Conservation (phyloP, 2,888 invertebrate genomes). For the Acrobasis repandana region DNA sequence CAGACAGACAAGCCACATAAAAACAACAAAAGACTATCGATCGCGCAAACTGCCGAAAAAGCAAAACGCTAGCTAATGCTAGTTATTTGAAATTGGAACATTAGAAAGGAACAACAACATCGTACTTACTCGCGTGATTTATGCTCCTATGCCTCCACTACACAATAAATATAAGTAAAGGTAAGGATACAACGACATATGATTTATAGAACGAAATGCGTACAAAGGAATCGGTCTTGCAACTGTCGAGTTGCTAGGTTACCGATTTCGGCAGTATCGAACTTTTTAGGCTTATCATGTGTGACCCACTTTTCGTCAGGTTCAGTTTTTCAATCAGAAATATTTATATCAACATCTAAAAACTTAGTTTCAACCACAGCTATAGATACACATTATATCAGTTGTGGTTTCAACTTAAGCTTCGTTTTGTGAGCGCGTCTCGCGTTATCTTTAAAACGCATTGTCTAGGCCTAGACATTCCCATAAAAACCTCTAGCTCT, state of each 20-base stretch:
- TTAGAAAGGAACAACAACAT: conserved; percentile 36
- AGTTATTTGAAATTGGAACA: conserved; percentile 29
- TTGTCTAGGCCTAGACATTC: too few relatives aligned
- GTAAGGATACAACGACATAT: conserved; percentile 42
- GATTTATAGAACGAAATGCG: conserved; percentile 53
- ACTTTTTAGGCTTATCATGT: conserved; percentile 31
- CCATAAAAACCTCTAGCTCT: too few relatives aligned
- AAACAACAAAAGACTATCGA: conserved; percentile 22
- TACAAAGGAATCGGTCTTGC: conserved; percentile 42
- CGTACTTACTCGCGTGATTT: conserved; percentile 46
- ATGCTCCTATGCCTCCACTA: conserved; percentile 42
- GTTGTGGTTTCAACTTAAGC: too few relatives aligned
- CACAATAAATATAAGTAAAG: conserved; percentile 42
- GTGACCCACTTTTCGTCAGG: background rate
- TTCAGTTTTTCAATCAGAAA: too few relatives aligned
- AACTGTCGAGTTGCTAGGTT: conserved; percentile 47
- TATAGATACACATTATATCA: too few relatives aligned
- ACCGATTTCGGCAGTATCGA: conserved; percentile 46
- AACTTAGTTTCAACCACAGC: too few relatives aligned
- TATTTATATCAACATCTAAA: too few relatives aligned
- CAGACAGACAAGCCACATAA: background rate
- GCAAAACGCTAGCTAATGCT: background rate
- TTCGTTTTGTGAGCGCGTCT: too few relatives aligned
- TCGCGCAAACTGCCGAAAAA: conserved; percentile 30
- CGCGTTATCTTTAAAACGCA: too few relatives aligned